A percentile compares a stretch with the other conserved stretches of the same genome.
These are phyloP conservation scores for Botrylloides violaceus DNA, from an alignment of 23 tunicate species.

Conservation along the genomic window DNA sequence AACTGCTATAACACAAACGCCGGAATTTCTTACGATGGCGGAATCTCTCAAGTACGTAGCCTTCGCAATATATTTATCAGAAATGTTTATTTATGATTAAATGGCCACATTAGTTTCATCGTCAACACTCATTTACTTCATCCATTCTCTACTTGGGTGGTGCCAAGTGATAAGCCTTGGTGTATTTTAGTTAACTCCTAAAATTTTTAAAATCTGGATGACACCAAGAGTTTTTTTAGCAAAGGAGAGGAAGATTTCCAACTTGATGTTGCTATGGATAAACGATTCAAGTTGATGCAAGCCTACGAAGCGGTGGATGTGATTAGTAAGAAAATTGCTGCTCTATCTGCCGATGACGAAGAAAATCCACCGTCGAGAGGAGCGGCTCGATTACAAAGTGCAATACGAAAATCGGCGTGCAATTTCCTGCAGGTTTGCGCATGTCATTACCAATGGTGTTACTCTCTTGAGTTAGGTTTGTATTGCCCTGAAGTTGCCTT, in stretches of 20 bases:
- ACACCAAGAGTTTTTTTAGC: conserved; percentile 27
- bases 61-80: no score
- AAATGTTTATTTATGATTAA: neutral
- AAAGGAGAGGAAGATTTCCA: conserved; percentile 73
- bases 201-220: no score
- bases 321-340: conserved; percentile 74
- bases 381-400: conserved; percentile 31
- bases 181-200: neutral
- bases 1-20: conserved; percentile 42
- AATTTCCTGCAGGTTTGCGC: conserved; percentile 62
- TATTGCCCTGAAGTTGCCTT: no score
- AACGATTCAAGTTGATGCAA: conserved; percentile 58
- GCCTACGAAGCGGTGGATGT: conserved; percentile 72
- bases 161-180: no score
- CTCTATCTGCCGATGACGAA: conserved; percentile 42
- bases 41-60: conserved; percentile 65
- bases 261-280: conserved; percentile 46
- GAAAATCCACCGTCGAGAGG: conserved; percentile 40
- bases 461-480: no score
- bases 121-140: no score
- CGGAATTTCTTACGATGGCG: conserved; percentile 66
- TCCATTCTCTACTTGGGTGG: no score
- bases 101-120: neutral
- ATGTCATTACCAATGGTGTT: no score
- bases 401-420: conserved; percentile 66